phyloP scores from a whole-genome alignment of 2,797 vertebrate genomes.

The Toxotes lorentzi region DNA sequence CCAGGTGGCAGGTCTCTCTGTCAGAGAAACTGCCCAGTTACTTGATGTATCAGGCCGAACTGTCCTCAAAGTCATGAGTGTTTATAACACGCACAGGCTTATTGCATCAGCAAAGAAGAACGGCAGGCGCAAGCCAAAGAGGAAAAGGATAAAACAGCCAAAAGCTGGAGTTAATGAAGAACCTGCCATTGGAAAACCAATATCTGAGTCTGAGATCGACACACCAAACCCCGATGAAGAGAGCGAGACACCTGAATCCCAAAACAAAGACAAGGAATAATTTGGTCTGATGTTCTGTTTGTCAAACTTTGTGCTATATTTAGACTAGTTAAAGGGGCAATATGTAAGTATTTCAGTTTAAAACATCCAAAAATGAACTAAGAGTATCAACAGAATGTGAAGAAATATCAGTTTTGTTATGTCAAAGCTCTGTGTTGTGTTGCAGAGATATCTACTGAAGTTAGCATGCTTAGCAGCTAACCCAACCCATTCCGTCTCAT shows the following conservation, averaged over 20 bases:
- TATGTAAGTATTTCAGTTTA: too few relatives aligned
- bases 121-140: slow-evolving; percentile 1
- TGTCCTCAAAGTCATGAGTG: slow-evolving; percentile 50
- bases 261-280: slow-evolving; percentile 16
- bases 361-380: too few relatives aligned
- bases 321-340: not conserved
- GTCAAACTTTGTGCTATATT: not conserved
- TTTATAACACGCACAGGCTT: slow-evolving; percentile 26
- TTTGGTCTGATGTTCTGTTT: not conserved
- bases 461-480: too few relatives aligned
- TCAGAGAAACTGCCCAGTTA: slow-evolving; percentile 42
- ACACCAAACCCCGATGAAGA: slow-evolving; percentile 3
- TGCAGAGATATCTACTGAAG: too few relatives aligned
- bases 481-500: too few relatives aligned
- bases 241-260: not conserved
- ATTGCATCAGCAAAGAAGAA: not conserved
- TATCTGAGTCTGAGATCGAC: not conserved
- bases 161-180: slow-evolving; percentile 6
- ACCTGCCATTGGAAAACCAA: not conserved
- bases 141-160: not conserved
- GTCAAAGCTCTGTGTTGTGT: too few relatives aligned
- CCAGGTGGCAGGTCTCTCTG: slow-evolving; percentile 35
- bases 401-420: too few relatives aligned
- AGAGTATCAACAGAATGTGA: too few relatives aligned
- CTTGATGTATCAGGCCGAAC: slow-evolving; percentile 37